Base-by-base conservation (phyloP, 1,140 invertebrate species). In the Cyclina sinensis region DNA sequence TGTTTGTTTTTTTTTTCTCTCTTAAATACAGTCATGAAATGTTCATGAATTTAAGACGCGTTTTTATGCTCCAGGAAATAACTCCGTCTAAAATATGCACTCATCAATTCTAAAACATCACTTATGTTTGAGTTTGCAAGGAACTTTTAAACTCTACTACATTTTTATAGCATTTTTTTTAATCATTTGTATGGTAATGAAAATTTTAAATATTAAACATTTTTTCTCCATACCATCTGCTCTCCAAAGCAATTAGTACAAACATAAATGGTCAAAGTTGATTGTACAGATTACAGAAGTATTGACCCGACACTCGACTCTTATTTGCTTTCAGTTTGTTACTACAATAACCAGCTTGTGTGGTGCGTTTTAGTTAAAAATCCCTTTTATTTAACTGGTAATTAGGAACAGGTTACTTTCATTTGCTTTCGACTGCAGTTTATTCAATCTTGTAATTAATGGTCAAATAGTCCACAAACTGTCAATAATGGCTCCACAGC, bases 401-500 rank as follows among this genome's bases (percentile, higher is more conserved):
- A 70, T 70, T 70, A 70, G 65, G 65, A 11, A 70, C 39, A 70
- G 37, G n/a, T 24, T 37, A 5, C 14, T 5, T 24, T 18, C 21
- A 1, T 14, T 48, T 48, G 43, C 21, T 51, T 16, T 76, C 11
- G 39, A 76, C 43, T 2, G 16, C 1, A 14, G 24, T 76, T 76
- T 51, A 51, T 76, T 76, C 48, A 48, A 48, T 43, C 21, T 3
- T 35, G 46, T 43, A 76, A 76, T 76, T 76, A 76, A 18, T 16
- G 43, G 73, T 76, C 39, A 48, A 46, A 51, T 18, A 30, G 46
- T 76, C 24, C 4, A 76, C 43, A 78, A 35, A 54, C 74, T 35
- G 46, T 11, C 9, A 51, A 78, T 21, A 78, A 54, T 46, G 30
- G 18, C 46, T 0, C 16, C 18, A 48, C 32, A 54, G 24, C 39